These are phyloP conservation scores for Zosterops japonicus DNA, from an alignment of 2,113 vertebrate species.

Conservation along the genomic window DNA sequence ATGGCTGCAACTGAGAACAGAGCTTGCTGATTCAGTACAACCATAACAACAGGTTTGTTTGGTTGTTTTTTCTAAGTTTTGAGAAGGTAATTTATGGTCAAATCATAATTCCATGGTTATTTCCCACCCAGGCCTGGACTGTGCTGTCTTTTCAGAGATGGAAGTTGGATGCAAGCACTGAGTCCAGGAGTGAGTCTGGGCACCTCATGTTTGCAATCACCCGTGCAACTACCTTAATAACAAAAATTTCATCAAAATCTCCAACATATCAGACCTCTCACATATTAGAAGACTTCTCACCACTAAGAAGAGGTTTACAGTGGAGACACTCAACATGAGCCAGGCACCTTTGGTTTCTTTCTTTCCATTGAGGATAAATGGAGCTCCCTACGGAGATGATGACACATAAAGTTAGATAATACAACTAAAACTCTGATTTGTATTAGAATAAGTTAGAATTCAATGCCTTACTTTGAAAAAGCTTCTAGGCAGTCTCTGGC, in stretches of 20 bases:
- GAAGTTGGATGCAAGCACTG: neutral
- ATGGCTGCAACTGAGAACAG: neutral
- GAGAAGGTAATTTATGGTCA: neutral
- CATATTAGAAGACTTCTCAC: neutral
- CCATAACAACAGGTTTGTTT: rapidly evolving
- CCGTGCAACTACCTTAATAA: neutral
- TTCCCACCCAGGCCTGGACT: neutral
- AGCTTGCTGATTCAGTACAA: neutral
- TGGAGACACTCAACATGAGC: neutral
- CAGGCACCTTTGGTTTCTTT: neutral
- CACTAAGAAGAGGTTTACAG: neutral
- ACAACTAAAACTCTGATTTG: neutral
- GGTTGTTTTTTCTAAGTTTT: neutral
- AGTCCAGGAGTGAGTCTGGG: neutral
- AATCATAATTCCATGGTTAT: neutral
- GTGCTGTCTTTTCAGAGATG: neutral
- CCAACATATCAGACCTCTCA: neutral
- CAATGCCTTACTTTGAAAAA: neutral
- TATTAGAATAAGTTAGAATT: neutral
- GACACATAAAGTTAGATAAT: neutral
- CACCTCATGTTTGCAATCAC: neutral
- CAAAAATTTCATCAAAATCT: neutral
- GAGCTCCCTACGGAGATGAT: neutral
- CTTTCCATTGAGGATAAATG: neutral
- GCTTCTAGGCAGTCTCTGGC: neutral